Evolutionary conservation across 37 sponge, comb jelly and placozoan species (phyloP), one percentile per base, ranked within the genome.

Genomic region (Oscarella lobularis): DNA sequence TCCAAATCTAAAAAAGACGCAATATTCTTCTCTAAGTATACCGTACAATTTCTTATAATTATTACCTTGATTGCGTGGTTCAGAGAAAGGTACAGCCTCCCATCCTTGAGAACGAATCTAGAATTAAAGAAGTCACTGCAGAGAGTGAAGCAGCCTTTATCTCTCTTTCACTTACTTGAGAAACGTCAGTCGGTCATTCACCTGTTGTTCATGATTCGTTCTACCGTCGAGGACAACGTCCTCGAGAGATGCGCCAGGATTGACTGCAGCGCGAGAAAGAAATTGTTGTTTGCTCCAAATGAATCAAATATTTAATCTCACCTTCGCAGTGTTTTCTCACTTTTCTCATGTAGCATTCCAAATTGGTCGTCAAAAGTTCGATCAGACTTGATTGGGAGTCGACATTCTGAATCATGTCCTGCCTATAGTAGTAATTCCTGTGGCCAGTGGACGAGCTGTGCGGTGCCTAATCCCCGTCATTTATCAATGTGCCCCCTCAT

Each of bases 361-460:
- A 73, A 76, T n/a, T 67, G 75, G 6, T 6, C 76, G 74, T 27
- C 66, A 6, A 5, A 48, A 76, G 76, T 73, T 67, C 78, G 75
- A 91, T 85, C 35, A 91, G 83, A 72, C 83, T 85, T 72, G 85
- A 84, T 76, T 91, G 82, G 41, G 78, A 79, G 83, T 91, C 89
- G 37, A 91, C 40, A 67, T 88, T 85, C 67, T 77, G 40, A 69
- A 91, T 89, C 73, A 91, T 85, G 66, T 91, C 86, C 72, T 89
- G 83, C 33, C 92, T 83, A 36, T 91, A 91, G 81, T 81, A 91
- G 75, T 88, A 88, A 31, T 88, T 83, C 33, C 20, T 9, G 20
- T 48, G 60, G 20, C 14, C 20, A 27, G 9, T n/a, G n/a, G n/a
- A n/a, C n/a, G n/a, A n/a, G 60, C 60, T 48, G 60, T 48, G 60